Evolutionary conservation across 2,797 vertebrate genomes (phyloP).

Genomic region (Corythornis leucogaster): DNA sequence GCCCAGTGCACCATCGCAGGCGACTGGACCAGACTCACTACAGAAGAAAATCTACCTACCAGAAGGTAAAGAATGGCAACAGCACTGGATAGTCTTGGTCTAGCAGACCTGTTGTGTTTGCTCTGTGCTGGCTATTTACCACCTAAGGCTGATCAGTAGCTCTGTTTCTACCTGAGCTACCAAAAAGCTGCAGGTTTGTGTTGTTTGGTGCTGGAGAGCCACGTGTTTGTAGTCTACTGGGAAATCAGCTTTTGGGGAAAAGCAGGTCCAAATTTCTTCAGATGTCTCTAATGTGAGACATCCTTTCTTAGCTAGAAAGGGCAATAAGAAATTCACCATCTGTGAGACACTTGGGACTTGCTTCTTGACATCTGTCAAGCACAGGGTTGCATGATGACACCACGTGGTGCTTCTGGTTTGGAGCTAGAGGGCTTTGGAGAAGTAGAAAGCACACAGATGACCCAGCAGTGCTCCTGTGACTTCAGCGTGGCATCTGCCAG

Average conservation of each 20-base stretch:
- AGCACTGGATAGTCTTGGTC: not conserved
- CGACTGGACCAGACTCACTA: conserved; percentile 83
- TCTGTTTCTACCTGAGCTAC: not conserved
- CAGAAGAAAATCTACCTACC: conserved; percentile 82
- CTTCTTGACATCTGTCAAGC: not conserved
- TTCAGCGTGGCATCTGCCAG: not conserved
- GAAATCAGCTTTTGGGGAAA: not conserved
- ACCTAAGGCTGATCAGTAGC: not conserved
- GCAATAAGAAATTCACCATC: not conserved
- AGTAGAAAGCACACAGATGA: not conserved
- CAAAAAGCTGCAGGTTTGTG: not conserved
- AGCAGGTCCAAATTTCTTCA: not conserved
- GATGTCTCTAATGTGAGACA: not conserved
- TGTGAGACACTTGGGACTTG: accelerated
- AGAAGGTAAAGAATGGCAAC: conserved; percentile 78
- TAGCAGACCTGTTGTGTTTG: not conserved
- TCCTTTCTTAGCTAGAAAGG: not conserved
- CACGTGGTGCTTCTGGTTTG: not conserved
- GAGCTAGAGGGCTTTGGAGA: not conserved
- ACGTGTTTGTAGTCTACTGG: not conserved
- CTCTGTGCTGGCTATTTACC: not conserved
- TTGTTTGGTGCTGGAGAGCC: not conserved
- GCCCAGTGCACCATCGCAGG: conserved; percentile 67
- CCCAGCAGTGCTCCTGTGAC: not conserved
- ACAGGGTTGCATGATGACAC: not conserved